Conservation (phyloP, 2,113 vertebrate species). For the Gymnogyps californianus region DNA sequence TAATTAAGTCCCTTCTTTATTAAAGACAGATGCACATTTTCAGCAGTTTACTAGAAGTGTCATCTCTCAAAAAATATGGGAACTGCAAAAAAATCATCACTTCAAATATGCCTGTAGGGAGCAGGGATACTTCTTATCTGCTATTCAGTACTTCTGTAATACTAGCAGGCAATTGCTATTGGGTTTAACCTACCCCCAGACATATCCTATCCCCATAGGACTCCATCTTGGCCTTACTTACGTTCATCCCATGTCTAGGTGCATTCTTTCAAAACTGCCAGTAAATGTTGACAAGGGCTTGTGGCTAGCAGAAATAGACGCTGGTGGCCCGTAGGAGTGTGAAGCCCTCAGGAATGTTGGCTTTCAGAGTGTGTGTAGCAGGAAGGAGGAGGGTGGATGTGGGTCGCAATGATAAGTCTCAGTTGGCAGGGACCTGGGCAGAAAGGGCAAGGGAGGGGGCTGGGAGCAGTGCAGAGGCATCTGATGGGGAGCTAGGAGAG, state of each 20-base stretch:
- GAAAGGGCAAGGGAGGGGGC: neutral
- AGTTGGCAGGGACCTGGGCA: neutral
- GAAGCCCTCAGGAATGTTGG: neutral
- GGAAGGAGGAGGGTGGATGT: neutral
- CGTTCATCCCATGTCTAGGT: fast-evolving
- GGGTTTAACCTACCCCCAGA: neutral
- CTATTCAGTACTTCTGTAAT: neutral
- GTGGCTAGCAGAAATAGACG: neutral
- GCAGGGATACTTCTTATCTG: neutral
- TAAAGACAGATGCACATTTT: conserved; percentile 20
- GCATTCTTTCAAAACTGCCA: neutral
- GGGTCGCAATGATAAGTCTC: neutral
- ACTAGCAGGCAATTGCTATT: neutral
- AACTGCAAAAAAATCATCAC: neutral
- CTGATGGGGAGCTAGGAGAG: neutral
- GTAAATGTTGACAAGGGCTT: neutral
- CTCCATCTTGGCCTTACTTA: neutral
- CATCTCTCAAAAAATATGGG: neutral
- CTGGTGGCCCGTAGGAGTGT: fast-evolving
- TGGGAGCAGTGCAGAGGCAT: neutral
- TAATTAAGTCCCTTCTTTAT: conserved; percentile 41
- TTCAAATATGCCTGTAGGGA: neutral
- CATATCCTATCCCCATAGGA: neutral
- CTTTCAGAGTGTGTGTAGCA: neutral
- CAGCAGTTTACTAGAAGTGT: conserved; percentile 39